Evolutionary conservation across 2,113 vertebrate genomes (phyloP).

Genomic region (Heptranchias perlo): DNA sequence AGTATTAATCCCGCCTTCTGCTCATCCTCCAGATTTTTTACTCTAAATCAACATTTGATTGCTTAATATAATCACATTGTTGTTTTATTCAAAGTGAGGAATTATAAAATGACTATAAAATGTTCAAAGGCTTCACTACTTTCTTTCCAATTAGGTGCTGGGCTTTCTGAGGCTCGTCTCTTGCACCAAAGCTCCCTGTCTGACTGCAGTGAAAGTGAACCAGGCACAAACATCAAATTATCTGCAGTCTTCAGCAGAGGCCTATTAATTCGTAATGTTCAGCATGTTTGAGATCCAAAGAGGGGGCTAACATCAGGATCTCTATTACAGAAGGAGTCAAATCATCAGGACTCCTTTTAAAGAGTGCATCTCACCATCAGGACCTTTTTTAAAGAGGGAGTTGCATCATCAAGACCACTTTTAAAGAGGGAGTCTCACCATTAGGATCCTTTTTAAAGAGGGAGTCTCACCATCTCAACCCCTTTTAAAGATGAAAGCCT

Average conservation of each 20-base stretch:
- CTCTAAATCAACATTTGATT: background rate
- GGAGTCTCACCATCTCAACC: too few species aligned
- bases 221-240: background rate
- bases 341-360: background rate
- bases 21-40: background rate
- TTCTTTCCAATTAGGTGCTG: background rate
- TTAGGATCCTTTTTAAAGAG: too few species aligned
- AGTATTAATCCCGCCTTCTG: background rate
- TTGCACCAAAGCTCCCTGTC: background rate
- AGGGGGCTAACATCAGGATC: background rate
- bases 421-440: background rate
- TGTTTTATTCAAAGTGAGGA: background rate
- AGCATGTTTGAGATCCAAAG: background rate
- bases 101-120: slow-evolving; percentile 7
- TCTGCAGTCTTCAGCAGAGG: background rate
- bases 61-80: background rate
- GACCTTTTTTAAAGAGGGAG: too few species aligned
- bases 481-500: too few species aligned
- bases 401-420: background rate
- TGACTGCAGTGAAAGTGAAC: background rate
- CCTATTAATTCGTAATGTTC: background rate
- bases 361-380: background rate
- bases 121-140: background rate
- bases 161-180: background rate
- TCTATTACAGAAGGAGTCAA: background rate